Evolutionary conservation across 2,888 invertebrate genomes (phyloP), one percentile per base, ranked within the genome.

Genomic region (Drosophila austrosaltans): DNA sequence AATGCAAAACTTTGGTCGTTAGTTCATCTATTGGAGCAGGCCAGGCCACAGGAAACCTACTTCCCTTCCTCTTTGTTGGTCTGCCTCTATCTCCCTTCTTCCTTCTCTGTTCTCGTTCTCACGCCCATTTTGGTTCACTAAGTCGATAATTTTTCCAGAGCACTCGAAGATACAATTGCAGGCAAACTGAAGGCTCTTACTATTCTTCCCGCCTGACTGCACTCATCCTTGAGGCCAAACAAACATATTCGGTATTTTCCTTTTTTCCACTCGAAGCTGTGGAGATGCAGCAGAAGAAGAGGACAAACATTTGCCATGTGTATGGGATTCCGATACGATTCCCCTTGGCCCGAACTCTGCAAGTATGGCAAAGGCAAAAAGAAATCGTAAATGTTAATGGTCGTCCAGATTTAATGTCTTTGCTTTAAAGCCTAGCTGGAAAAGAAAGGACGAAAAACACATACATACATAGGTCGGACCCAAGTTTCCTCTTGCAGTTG

Each of bases 301-400:
- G 22, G 16, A 20, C 42, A 42, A 44, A 42, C 59, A 59, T 42
- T 42, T 59, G 42, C 40, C 28, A 22, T 44, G 72, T 59, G 48
- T 30, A 25, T 25, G 32, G 42, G 57, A 57, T 42, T 53, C 22
- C 20, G 53, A n/a, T 42, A 28, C 40, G 36, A 36, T 36, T 36
- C 39, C 58, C 25, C 22, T 12, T 22, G 22, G 59, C 20, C 22
- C 60, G 44, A 73, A 61, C 67, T 57, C 59, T 39, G 61, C 10
- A 22, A 20, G 44, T 36, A 36, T 36, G 10, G 2, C 22, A 20
- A 8, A 48, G 8, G 22, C 48, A 67, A 59, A 67, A 60, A 28
- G 53, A 72, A 56, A 66, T 72, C 81, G 87, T 82, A 78, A 75
- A 84, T 82, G 84, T 69, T 79, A 68, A 81, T 72, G 61, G 82